These are phyloP conservation scores for Chaetoderma sp. DNA, from an alignment of 2,888 invertebrate genomes.

Conservation along the genomic window DNA sequence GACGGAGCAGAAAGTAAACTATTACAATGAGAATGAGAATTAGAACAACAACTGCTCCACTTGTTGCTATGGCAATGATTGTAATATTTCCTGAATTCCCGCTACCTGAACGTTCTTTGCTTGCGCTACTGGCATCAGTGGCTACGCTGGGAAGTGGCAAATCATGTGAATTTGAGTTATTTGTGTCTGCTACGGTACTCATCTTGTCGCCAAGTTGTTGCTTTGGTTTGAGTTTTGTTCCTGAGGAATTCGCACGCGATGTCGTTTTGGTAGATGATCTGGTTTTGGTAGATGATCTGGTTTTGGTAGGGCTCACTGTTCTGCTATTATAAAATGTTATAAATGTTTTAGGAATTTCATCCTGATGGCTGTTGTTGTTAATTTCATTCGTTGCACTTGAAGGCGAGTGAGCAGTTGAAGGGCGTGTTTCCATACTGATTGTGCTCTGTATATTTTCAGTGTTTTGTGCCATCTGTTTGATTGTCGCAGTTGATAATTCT, in stretches of 20 bases:
- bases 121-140: no score
- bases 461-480: no score
- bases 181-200: conserved; percentile 18
- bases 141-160: no score
- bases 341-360: no score
- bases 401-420: no score
- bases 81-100: not conserved
- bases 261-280: not conserved
- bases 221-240: not conserved
- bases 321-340: no score
- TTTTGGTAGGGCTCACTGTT: not conserved
- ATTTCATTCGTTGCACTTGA: no score
- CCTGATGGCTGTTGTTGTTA: no score
- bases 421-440: no score
- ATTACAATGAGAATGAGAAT: conserved; percentile 23
- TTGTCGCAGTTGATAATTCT: no score
- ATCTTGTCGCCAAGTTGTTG: not conserved
- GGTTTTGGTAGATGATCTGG: conserved; percentile 2
- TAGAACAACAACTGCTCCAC: conserved; percentile 24
- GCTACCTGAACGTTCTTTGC: not conserved
- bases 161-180: no score
- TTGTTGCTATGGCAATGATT: conserved; percentile 23
- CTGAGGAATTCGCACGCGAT: not conserved
- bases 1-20: conserved; percentile 12
- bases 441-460: no score